Conservation (phyloP, 2,888 invertebrate species). For the Tipula confusa region DNA sequence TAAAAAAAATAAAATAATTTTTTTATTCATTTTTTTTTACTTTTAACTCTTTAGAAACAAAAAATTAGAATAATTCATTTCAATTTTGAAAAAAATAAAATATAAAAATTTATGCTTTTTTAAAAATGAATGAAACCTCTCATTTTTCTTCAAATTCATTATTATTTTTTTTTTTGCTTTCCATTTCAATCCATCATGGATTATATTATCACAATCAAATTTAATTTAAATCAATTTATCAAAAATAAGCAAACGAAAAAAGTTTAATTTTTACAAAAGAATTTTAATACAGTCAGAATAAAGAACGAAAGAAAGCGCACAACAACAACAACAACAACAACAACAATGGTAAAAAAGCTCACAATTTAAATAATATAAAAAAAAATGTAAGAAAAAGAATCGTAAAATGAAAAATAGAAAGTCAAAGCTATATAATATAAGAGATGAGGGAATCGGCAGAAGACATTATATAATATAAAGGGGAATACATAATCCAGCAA, state of each 20-base stretch:
- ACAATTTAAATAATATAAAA: background rate
- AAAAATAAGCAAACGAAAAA: background rate
- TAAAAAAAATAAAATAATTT: no score
- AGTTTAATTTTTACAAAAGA: conserved; percentile 9
- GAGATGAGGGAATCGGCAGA: no score
- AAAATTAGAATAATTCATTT: background rate
- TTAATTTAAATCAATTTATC: conserved; percentile 25
- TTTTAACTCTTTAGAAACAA: background rate
- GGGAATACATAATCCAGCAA: background rate
- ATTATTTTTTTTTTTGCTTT: background rate
- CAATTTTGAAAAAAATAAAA: background rate
- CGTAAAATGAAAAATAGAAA: background rate
- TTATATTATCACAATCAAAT: conserved; percentile 12
- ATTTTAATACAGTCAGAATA: background rate
- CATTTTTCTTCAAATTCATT: background rate
- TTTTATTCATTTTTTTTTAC: no score
- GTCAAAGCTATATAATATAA: no score
- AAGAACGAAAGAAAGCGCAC: background rate
- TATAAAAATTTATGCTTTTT: background rate
- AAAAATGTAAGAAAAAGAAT: background rate
- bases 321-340: no score
- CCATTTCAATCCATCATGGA: background rate
- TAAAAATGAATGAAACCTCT: background rate
- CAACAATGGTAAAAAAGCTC: background rate
- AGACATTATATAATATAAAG: no score